Evolutionary conservation across 2,888 invertebrate species (phyloP).

Genomic region (Plutella xylostella): DNA sequence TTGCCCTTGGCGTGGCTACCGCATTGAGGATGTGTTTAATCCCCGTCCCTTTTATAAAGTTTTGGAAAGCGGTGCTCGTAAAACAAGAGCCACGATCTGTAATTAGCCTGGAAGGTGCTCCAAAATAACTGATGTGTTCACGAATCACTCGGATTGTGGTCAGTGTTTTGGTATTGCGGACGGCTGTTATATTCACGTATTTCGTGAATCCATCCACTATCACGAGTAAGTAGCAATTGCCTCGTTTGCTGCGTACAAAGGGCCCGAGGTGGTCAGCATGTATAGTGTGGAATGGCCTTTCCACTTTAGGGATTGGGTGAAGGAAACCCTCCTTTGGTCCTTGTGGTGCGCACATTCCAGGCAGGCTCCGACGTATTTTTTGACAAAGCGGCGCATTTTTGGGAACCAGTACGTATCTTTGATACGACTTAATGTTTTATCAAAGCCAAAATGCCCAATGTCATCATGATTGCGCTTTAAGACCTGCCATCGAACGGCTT

Average conservation of each 20-base stretch:
- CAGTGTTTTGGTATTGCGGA: constrained; percentile 16
- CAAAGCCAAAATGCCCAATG: constrained; percentile 18
- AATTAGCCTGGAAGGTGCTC: constrained; percentile 16
- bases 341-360: constrained; percentile 20
- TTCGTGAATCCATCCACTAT: constrained; percentile 19
- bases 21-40: constrained; percentile 19
- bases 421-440: constrained; percentile 19
- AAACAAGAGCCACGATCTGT: constrained; percentile 18
- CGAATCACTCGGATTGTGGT: constrained; percentile 14
- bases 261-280: constrained; percentile 22
- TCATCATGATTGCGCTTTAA: constrained; percentile 17
- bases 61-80: constrained; percentile 14
- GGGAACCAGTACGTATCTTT: constrained; percentile 21
- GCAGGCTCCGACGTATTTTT: constrained; percentile 19
- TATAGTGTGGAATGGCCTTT: constrained; percentile 20
- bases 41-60: not conserved
- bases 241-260: constrained; percentile 13
- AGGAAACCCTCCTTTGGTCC: constrained; percentile 17
- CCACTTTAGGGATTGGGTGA: constrained; percentile 19
- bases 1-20: constrained; percentile 19
- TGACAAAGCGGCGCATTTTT: constrained; percentile 18
- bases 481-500: constrained; percentile 15
- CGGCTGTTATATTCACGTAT: constrained; percentile 16
- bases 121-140: constrained; percentile 18
- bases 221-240: constrained; percentile 17